phyloP scores from a whole-genome alignment of 2,888 invertebrate species.

The Gibbula magus region DNA sequence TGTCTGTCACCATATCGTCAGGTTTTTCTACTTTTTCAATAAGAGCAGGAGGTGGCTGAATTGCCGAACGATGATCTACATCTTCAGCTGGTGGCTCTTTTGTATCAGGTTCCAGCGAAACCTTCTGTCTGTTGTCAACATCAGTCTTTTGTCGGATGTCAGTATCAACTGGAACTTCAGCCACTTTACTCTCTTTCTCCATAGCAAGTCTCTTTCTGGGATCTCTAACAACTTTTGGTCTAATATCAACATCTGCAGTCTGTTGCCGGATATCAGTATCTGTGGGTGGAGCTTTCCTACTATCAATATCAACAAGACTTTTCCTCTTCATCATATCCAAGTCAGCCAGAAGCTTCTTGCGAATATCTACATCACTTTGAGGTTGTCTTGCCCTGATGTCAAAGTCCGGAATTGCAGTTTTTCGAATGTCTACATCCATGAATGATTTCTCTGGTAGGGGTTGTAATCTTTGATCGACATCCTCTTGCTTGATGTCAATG shows the following conservation, averaged over 20 bases:
- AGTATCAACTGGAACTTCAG: background rate
- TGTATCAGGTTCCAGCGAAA: background rate
- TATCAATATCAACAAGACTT: background rate
- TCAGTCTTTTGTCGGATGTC: background rate
- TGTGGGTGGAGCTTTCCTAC: background rate
- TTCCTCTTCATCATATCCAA: background rate
- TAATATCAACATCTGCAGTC: background rate
- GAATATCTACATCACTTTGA: conserved; percentile 13
- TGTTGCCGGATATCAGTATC: background rate
- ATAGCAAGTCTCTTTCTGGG: background rate
- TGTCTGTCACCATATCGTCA: too few species aligned
- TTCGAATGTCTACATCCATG: background rate
- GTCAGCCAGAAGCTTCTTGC: background rate
- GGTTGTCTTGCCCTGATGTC: background rate
- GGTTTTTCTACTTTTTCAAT: too few species aligned
- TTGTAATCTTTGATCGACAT: background rate
- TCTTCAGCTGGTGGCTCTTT: background rate
- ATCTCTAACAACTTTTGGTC: background rate
- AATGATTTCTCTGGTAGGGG: background rate
- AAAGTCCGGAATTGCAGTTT: background rate
- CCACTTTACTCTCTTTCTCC: background rate
- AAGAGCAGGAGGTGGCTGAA: background rate
- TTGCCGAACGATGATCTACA: background rate
- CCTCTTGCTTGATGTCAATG: background rate
- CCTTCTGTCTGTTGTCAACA: background rate